Percentiles rank a stretch among this genome's conserved stretches.
Evolutionary conservation across 2,888 invertebrate species (phyloP).

Genomic region (Adela reaumurella): DNA sequence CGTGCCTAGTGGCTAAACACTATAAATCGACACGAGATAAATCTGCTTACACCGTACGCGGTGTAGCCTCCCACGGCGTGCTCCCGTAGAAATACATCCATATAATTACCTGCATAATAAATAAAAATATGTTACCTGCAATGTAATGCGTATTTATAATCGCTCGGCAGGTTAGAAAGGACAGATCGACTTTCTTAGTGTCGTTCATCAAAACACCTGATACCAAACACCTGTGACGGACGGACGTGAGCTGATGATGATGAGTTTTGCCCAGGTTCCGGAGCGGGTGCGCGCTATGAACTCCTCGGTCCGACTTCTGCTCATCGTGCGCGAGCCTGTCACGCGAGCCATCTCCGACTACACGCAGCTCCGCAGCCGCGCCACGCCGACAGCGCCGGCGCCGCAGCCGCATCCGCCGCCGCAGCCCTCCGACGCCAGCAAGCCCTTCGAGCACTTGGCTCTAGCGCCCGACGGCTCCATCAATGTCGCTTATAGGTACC

Average conservation of each 20-base stretch:
- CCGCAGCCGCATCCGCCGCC: constrained; percentile 30
- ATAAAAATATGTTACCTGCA: no score
- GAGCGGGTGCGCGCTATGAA: constrained; percentile 94
- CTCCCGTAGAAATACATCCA: no score
- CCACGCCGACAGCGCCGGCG: constrained; percentile 63
- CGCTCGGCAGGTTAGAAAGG: no score
- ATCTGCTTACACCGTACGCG: no score
- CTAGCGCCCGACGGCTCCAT: constrained; percentile 77
- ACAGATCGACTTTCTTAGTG: constrained; percentile 4
- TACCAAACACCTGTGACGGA: no score
- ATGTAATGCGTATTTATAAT: no score
- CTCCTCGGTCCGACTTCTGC: constrained; percentile 81
- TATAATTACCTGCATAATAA: no score
- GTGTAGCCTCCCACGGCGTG: no score
- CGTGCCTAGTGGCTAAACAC: no score
- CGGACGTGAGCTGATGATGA: no score
- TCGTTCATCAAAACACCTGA: constrained; percentile 5
- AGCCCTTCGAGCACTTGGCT: constrained; percentile 78
- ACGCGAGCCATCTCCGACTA: constrained; percentile 96
- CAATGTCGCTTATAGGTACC: constrained; percentile 70
- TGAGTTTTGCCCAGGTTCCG: constrained; percentile 83
- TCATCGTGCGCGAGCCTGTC: constrained; percentile 95
- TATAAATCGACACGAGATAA: no score
- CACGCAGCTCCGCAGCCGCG: constrained; percentile 84
- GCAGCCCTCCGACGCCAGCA: constrained; percentile 37